Evolutionary conservation across 2,113 vertebrate species (phyloP).

Genomic region (Crotalus viridis): DNA sequence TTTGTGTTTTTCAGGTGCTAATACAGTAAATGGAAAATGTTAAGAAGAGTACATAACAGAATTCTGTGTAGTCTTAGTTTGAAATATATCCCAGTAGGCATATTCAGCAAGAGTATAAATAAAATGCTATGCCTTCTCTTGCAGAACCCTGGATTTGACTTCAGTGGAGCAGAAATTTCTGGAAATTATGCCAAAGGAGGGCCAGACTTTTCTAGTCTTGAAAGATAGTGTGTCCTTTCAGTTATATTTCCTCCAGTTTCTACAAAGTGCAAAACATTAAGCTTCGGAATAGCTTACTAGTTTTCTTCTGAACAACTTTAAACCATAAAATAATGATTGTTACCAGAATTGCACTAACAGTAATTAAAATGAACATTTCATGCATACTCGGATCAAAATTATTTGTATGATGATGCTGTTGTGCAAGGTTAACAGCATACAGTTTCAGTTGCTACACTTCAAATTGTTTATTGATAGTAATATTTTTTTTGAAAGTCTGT

Average conservation of each 20-base stretch:
- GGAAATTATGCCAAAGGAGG: conserved; percentile 94
- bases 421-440: neutral
- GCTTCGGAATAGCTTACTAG: neutral
- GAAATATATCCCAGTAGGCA: neutral
- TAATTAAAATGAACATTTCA: conserved; percentile 7
- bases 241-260: conserved; percentile 28
- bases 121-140: conserved; percentile 16
- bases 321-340: conserved; percentile 28
- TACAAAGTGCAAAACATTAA: conserved; percentile 13
- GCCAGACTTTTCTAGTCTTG: conserved; percentile 91
- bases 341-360: conserved; percentile 30
- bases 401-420: neutral
- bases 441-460: neutral
- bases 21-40: neutral
- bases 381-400: neutral
- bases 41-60: neutral
- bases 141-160: conserved; percentile 98
- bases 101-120: neutral
- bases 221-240: conserved; percentile 64
- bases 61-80: neutral
- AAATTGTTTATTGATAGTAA: neutral
- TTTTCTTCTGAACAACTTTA: conserved; percentile 12
- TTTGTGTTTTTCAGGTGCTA: neutral
- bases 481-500: neutral
- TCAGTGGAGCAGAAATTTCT: conserved; percentile 96